Percentiles rank a stretch among this genome's conserved stretches.
phyloP scores from a whole-genome alignment of 2,797 vertebrate species.

The Odontamblyopus rebecca region DNA sequence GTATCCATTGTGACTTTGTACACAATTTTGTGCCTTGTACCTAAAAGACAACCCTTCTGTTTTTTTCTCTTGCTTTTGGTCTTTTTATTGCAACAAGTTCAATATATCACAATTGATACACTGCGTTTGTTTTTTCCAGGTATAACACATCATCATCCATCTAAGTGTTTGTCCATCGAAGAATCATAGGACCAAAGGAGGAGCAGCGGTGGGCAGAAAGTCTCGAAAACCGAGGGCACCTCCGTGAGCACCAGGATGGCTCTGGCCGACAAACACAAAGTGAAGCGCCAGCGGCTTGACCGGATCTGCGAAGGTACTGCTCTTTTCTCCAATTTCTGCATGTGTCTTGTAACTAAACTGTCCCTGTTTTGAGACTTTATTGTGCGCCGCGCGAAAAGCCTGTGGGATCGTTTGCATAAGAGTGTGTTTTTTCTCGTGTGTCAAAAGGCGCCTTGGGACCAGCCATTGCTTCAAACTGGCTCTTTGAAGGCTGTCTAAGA shows the following conservation, averaged over 20 bases:
- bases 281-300: conserved; percentile 83
- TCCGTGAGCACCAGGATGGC: conserved; percentile 66
- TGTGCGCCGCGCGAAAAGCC: conserved; percentile 39
- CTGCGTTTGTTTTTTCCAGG: conserved; percentile 52
- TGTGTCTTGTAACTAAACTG: conserved; percentile 20
- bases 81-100: neutral
- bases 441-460: conserved; percentile 59
- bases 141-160: conserved; percentile 41
- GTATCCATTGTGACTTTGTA: neutral
- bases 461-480: conserved; percentile 45
- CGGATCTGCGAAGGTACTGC: conserved; percentile 81
- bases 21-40: too few relatives aligned
- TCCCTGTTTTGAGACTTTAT: conserved; percentile 31
- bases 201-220: conserved; percentile 33
- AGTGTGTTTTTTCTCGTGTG: conserved; percentile 58
- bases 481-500: conserved; percentile 51
- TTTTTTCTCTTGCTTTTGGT: neutral
- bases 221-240: conserved; percentile 38
- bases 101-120: neutral
- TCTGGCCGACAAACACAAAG: conserved; percentile 84
- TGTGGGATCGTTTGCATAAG: conserved; percentile 51
- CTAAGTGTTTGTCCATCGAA: conserved; percentile 53
- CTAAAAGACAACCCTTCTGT: neutral
- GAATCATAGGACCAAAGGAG: conserved; percentile 20
- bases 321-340: neutral